phyloP scores from a whole-genome alignment of 2,113 vertebrate genomes.

The Noturus placidus region DNA sequence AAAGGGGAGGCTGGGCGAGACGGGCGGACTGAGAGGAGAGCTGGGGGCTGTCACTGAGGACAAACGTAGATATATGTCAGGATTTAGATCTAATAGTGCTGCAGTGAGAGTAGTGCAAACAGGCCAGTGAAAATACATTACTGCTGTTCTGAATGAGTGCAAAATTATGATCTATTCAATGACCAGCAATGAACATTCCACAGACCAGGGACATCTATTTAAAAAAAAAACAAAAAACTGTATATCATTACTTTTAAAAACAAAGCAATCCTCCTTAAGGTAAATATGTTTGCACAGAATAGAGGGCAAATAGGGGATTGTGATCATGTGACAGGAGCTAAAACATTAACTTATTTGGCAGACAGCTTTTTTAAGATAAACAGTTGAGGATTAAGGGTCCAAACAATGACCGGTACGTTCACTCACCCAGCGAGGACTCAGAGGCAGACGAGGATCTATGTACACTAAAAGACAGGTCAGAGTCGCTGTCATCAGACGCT shows the following conservation, averaged over 20 bases:
- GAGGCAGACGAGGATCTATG: constrained; percentile 95
- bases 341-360: neutral
- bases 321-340: neutral
- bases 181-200: neutral
- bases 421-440: constrained; percentile 95
- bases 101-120: neutral
- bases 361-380: neutral
- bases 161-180: neutral
- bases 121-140: neutral
- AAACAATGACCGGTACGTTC: neutral
- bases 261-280: neutral
- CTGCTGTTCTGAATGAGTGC: neutral
- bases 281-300: neutral
- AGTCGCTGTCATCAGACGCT: constrained; percentile 93
- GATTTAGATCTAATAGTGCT: neutral
- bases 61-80: constrained; percentile 5
- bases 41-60: constrained; percentile 91
- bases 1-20: constrained; percentile 79
- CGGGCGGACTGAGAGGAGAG: constrained; percentile 88
- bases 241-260: neutral
- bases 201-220: neutral
- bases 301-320: neutral
- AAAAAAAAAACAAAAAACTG: no score
- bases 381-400: neutral
- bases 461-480: constrained; percentile 92